A percentile compares a stretch with the other conserved stretches of the same genome.
These are phyloP conservation scores for Lamproptera curius DNA, from an alignment of 2,888 invertebrate species.

Conservation along the genomic window DNA sequence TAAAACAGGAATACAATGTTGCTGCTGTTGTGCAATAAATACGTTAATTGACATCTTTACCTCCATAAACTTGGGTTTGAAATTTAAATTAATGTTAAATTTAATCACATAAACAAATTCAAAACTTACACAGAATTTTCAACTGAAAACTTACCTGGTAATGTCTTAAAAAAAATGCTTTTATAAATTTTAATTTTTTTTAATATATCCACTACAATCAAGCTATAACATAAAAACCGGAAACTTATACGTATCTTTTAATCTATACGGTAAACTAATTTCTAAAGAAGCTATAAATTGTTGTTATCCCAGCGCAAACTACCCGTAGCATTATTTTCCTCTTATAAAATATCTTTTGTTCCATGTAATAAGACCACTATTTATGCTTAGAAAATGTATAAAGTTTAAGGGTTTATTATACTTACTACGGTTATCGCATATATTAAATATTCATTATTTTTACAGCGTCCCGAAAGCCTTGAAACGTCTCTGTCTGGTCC, in stretches of 20 bases:
- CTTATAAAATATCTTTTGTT: conserved; percentile 9
- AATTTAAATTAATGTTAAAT: too few species aligned
- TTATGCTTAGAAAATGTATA: not conserved
- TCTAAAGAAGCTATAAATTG: conserved; percentile 10
- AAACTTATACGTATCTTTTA: conserved; percentile 3
- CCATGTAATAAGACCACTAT: conserved; percentile 2
- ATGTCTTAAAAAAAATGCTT: too few species aligned
- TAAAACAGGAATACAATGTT: too few species aligned
- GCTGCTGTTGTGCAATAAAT: too few species aligned
- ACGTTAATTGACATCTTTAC: too few species aligned
- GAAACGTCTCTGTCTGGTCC: conserved; percentile 84
- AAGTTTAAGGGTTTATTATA: not conserved
- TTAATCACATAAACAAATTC: too few species aligned
- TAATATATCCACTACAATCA: too few species aligned
- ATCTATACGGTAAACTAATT: conserved; percentile 7
- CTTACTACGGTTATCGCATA: conserved; percentile 2
- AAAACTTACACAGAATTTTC: too few species aligned
- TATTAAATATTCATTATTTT: conserved; percentile 38
- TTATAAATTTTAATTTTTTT: too few species aligned
- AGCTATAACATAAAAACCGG: too few species aligned
- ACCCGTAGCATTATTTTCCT: conserved; percentile 12
- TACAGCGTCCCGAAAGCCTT: conserved; percentile 87
- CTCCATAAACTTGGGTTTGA: too few species aligned
- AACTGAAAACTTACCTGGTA: too few species aligned
- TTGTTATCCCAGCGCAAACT: conserved; percentile 12